Conservation (phyloP, 2,113 vertebrate genomes). For the Leptosomus discolor region DNA sequence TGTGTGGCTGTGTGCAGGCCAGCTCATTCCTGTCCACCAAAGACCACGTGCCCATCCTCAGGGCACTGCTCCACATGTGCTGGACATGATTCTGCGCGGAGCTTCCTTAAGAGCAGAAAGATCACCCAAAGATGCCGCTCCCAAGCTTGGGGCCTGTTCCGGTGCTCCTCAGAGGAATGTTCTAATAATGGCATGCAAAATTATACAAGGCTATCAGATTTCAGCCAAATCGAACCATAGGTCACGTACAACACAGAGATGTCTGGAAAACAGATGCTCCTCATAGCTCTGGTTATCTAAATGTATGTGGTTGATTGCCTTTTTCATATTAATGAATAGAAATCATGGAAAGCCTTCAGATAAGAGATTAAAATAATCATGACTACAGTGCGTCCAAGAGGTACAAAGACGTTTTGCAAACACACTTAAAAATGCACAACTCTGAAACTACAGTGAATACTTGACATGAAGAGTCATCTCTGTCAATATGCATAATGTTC, state of each 20-base stretch:
- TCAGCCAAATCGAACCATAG: slow-evolving; percentile 39
- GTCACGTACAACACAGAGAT: slow-evolving; percentile 25
- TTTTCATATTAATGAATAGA: not conserved
- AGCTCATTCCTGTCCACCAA: not conserved
- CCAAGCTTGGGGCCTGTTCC: not conserved
- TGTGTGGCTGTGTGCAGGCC: rapidly evolving
- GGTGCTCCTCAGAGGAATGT: slow-evolving; percentile 9
- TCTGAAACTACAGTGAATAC: not conserved
- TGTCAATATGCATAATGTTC: not conserved
- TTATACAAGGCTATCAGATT: slow-evolving; percentile 43
- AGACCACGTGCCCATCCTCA: not conserved
- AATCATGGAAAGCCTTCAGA: not conserved
- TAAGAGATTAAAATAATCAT: not conserved
- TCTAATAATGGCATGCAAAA: slow-evolving; percentile 29
- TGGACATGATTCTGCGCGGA: not conserved
- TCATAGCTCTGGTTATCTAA: slow-evolving; percentile 28
- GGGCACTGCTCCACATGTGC: not conserved
- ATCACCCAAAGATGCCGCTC: not conserved
- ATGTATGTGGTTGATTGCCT: not conserved
- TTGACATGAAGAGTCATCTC: not conserved
- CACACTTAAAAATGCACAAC: not conserved
- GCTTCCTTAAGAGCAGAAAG: slow-evolving; percentile 16
- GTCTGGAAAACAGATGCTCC: slow-evolving; percentile 56
- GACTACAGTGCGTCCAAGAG: not conserved
- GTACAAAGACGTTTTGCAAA: not conserved